Evolutionary conservation across 2,113 vertebrate genomes (phyloP).

Genomic region (Stigmatopora argus): DNA sequence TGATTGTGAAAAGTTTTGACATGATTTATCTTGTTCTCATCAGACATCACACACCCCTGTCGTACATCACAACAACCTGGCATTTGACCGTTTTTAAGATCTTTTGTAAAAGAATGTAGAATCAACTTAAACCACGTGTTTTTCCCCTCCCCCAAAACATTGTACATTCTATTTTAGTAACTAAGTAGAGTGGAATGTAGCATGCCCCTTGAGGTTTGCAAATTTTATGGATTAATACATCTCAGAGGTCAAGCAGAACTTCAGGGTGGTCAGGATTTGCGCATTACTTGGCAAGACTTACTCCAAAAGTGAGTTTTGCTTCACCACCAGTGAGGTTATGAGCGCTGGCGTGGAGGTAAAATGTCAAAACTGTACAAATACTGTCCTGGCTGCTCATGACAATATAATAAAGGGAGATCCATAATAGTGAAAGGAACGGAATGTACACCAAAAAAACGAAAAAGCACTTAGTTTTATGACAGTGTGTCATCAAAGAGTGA

Average conservation of each 20-base stretch:
- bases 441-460: not conserved
- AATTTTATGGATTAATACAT: not conserved
- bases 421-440: not conserved
- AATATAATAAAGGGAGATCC: not conserved
- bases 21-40: slow-evolving; percentile 8
- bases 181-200: not conserved
- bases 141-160: not conserved
- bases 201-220: not conserved
- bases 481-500: not conserved
- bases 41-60: slow-evolving; percentile 4
- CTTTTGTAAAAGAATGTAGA: not conserved
- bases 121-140: not conserved
- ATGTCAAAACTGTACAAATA: not conserved
- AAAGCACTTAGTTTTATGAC: not conserved
- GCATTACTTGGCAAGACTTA: not conserved
- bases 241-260: not conserved
- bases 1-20: not conserved
- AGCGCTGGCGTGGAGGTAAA: not conserved
- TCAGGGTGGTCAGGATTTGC: not conserved
- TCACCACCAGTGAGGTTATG: not conserved
- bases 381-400: not conserved
- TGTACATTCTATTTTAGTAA: not conserved
- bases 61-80: slow-evolving; percentile 5
- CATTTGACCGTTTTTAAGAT: not conserved
- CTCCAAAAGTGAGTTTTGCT: not conserved